Evolutionary conservation across 2,888 invertebrate species (phyloP), one percentile per base, ranked within the genome.

Genomic region (Trilocha varians): DNA sequence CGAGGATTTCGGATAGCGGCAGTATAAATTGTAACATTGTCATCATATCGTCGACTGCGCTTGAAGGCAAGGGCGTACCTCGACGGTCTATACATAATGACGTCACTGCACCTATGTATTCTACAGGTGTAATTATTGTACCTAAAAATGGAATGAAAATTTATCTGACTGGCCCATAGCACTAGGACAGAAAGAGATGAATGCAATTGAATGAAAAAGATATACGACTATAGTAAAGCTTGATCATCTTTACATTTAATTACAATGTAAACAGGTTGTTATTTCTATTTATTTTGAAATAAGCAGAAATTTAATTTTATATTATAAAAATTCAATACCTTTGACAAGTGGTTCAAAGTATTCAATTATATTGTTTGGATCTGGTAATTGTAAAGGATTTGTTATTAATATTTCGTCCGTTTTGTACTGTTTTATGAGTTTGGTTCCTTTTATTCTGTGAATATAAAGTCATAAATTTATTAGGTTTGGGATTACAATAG

Each of bases 1-100:
- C 79, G 11, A 99, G 92, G 16, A 99, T 93, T 87, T 99, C 99
- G 55, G 93, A 95, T 5, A 99, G 80, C 0, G 99, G 99, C 39
- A 99, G 76, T 32, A 91, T 78, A 63, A 92, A 96, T 57, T 93
- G 92, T 66, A 98, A 70, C 82, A 98, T 88, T 0, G 96, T 84
- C 65, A 96, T 89, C 25, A 89, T 88, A 48, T 94, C 91, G 67
- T 98, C 98, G 16, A 98, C 92, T 48, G 93, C 92, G 42, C 73
- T 88, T 0, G 92, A 88, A 0, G 91, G 91, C 42, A 89, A 87
- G 49, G 93, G 91, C 0, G 57, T 58, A 1, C 85, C 87, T 13
- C 97, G 87, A 34, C 92, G 87, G 47, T 94, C 93, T 58, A 91
- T 84, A 56, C 95, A 95, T 1, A 96, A 74, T 0, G 90, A 84